Conservation (phyloP, 2,113 vertebrate species). For the Scolopax mira region DNA sequence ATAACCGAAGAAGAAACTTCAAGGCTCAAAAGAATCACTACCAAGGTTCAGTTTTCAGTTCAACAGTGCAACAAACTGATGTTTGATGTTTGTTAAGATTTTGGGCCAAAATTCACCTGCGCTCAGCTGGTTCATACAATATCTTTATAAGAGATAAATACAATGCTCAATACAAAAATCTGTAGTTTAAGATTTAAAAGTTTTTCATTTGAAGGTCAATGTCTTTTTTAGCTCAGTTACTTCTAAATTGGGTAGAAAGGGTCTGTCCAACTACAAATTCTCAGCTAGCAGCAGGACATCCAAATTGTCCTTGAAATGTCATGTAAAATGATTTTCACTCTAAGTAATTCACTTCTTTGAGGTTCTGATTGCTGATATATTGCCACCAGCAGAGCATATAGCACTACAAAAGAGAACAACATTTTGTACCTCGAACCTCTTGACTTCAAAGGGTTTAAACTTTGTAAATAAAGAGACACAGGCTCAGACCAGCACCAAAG, state of each 20-base stretch:
- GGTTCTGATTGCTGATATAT: neutral
- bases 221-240: neutral
- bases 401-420: neutral
- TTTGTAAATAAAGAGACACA: slow-evolving; percentile 7
- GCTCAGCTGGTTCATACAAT: neutral
- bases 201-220: neutral
- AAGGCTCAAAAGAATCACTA: neutral
- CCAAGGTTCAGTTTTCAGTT: neutral
- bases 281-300: neutral
- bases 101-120: neutral
- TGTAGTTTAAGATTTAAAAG: neutral
- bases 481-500: slow-evolving; percentile 5
- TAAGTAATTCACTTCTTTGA: neutral
- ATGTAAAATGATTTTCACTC: neutral
- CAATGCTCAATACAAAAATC: neutral
- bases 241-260: neutral
- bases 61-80: neutral
- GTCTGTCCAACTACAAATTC: neutral
- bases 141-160: too few relatives aligned
- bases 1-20: neutral
- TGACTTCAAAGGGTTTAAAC: slow-evolving; percentile 31
- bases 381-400: neutral
- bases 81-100: neutral
- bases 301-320: neutral
- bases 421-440: neutral